Conservation (phyloP, 2,797 vertebrate genomes). For the Pachyuromys duprasi region DNA sequence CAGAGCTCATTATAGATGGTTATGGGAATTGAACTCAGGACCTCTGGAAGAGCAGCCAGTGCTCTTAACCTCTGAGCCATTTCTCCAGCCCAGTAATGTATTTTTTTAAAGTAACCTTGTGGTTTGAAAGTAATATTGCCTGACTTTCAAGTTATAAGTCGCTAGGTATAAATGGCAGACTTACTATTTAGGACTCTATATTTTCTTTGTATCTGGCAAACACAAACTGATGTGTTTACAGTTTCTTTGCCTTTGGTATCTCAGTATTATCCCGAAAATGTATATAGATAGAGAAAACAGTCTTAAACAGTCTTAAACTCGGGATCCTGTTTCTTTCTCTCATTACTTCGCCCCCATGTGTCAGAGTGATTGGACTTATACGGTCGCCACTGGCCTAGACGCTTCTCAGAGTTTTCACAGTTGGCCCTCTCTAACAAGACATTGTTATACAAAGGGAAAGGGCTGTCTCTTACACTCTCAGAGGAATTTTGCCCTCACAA, state of each 20-base stretch:
- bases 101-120: neutral
- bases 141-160: slow-evolving; percentile 20
- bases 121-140: neutral
- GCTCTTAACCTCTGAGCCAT: no score
- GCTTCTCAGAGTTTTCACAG: neutral
- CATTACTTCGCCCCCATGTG: neutral
- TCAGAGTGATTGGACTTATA: neutral
- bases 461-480: neutral
- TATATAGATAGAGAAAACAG: neutral
- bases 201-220: slow-evolving; percentile 13
- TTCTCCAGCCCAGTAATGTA: no score
- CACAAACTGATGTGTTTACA: neutral
- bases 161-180: neutral
- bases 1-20: no score
- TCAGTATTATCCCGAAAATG: neutral
- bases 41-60: no score
- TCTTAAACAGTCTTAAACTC: neutral
- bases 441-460: neutral
- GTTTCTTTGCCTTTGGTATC: neutral
- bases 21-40: no score
- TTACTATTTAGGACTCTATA: neutral
- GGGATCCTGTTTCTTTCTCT: neutral
- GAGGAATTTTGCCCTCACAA: neutral
- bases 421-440: neutral
- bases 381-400: neutral